These are phyloP conservation scores for Trachelus tabidus DNA, from an alignment of 2,888 invertebrate species.

Conservation along the genomic window DNA sequence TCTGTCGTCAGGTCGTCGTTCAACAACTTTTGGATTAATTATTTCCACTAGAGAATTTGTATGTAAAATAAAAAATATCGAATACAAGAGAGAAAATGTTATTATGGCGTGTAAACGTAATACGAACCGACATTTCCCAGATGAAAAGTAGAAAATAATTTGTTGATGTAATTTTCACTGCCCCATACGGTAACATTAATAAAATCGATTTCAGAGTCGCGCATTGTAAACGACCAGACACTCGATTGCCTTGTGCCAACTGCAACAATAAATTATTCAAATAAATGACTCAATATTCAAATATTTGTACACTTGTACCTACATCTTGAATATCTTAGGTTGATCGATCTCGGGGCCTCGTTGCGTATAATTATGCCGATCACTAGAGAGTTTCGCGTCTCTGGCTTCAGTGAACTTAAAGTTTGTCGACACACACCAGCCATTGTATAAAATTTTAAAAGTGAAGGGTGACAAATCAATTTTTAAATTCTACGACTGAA, in stretches of 20 bases:
- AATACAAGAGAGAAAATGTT: background rate
- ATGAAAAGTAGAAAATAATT: conserved; percentile 73
- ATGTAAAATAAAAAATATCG: conserved; percentile 5
- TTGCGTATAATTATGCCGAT: conserved; percentile 54
- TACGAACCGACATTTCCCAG: conserved; percentile 78
- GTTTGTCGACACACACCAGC: conserved; percentile 51
- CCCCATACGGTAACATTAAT: conserved; percentile 86
- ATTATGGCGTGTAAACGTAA: background rate
- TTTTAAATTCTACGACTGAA: background rate
- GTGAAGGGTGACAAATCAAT: background rate
- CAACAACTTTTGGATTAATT: conserved; percentile 73
- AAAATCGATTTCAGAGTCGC: conserved; percentile 78
- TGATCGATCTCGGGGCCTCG: conserved; percentile 45
- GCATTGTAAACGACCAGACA: conserved; percentile 81
- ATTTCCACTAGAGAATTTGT: conserved; percentile 72
- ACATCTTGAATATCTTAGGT: conserved; percentile 47
- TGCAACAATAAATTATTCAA: conserved; percentile 24
- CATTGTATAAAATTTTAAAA: conserved; percentile 36
- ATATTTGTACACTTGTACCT: conserved; percentile 25
- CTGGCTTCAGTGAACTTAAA: conserved; percentile 48
- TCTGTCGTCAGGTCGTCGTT: conserved; percentile 68
- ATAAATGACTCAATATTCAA: conserved; percentile 1
- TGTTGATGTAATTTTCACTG: conserved; percentile 71
- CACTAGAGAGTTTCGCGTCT: conserved; percentile 55
- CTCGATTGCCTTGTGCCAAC: conserved; percentile 66